These are phyloP conservation scores for Chlorocebus sabaeus DNA, from an alignment of 2,113 vertebrate species.

Conservation along the genomic window DNA sequence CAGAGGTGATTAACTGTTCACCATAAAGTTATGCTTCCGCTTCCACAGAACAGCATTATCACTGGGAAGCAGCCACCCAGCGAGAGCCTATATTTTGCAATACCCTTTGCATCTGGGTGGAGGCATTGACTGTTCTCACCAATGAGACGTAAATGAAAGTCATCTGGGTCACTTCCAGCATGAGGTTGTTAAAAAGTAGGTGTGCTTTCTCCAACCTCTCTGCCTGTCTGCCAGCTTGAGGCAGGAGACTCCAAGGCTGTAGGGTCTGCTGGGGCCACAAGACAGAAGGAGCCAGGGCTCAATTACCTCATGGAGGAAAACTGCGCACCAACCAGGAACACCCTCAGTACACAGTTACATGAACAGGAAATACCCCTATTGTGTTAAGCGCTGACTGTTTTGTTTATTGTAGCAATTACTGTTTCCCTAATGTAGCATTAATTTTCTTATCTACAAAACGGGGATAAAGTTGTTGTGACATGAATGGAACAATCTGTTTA, in stretches of 20 bases:
- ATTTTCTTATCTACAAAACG: conserved; percentile 19
- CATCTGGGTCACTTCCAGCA: background rate
- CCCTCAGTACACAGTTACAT: rapidly evolving
- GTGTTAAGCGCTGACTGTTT: background rate
- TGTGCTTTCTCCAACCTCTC: background rate
- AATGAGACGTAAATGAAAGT: background rate
- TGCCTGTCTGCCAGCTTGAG: background rate
- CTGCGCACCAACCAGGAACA: too few species aligned
- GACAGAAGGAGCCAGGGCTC: background rate
- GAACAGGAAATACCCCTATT: background rate
- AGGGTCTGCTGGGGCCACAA: too few species aligned
- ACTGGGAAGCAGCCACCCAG: background rate
- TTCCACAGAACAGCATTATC: background rate
- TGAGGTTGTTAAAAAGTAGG: background rate
- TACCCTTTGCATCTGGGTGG: background rate
- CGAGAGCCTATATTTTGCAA: background rate
- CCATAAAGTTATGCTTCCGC: background rate
- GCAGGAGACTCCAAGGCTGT: background rate
- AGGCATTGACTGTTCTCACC: background rate
- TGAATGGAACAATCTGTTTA: background rate
- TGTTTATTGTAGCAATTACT: background rate
- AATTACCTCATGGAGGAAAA: background rate
- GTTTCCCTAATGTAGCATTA: background rate
- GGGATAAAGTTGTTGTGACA: background rate
- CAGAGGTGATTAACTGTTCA: background rate